Evolutionary conservation across 2,113 vertebrate genomes (phyloP).

Genomic region (Ptychochromis oligacanthus): DNA sequence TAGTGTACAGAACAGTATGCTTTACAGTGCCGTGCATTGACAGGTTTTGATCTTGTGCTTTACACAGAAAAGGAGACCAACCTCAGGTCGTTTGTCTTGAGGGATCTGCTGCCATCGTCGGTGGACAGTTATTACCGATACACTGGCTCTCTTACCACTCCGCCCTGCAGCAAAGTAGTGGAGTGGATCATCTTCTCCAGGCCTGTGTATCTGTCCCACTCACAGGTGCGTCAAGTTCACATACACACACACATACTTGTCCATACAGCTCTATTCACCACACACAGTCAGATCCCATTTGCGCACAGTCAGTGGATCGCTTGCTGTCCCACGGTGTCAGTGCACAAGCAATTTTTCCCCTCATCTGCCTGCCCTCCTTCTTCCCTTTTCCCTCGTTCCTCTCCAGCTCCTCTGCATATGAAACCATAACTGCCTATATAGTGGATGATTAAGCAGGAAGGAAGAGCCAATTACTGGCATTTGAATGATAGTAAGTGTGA

Average conservation of each 20-base stretch:
- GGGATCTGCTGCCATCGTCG: constrained; percentile 90
- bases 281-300: constrained; percentile 57
- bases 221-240: constrained; percentile 83
- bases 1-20: not conserved
- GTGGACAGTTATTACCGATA: constrained; percentile 96
- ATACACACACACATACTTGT: constrained; percentile 10
- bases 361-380: constrained; percentile 34
- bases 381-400: constrained; percentile 34
- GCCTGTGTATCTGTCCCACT: constrained; percentile 92
- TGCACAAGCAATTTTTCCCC: constrained; percentile 48
- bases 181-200: constrained; percentile 97
- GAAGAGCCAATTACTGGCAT: constrained; percentile 61
- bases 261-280: constrained; percentile 40
- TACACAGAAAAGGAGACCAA: constrained; percentile 95
- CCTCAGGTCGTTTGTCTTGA: constrained; percentile 92
- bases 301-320: constrained; percentile 48
- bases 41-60: constrained; percentile 25
- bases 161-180: constrained; percentile 95
- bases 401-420: constrained; percentile 56
- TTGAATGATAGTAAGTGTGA: constrained; percentile 44
- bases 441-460: constrained; percentile 59
- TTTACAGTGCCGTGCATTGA: constrained; percentile 15
- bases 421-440: constrained; percentile 54
- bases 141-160: constrained; percentile 93
- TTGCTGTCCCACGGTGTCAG: constrained; percentile 39